Evolutionary conservation across 2,113 vertebrate species (phyloP), one percentile per base, ranked within the genome.

Genomic region (Prionailurus viverrinus): DNA sequence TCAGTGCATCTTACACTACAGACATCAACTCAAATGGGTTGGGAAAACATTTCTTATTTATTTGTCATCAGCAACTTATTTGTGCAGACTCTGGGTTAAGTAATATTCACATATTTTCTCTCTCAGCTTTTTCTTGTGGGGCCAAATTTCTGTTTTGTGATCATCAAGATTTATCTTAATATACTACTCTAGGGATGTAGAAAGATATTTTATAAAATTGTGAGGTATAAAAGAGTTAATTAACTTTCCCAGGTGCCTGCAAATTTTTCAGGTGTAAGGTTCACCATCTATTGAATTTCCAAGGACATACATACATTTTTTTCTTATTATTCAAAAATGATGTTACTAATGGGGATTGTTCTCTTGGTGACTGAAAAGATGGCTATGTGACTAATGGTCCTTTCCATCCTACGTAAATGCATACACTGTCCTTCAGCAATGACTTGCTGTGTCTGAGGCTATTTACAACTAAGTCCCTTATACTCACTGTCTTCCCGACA

Each of bases 271-370:
- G 76, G 87, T 92, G 63, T 92, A 65, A 93, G 53, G 53, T 88
- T 81, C 87, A 73, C 74, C 84, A 78, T 95, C 80, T 95, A 92
- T 95, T 97, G 89, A 92, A 90, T 6, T 92, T 89, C 84, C 97
- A 98, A 98, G 98, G 97, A 78, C 97, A 94, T 91, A 82, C 80
- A 96, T 95, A 96, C 66, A 88, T 97, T 91, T 95, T 95, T 88
- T 85, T 92, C 94, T 97, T 96, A 89, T 97, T 98, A 98, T 97
- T 97, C 74, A 95, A 92, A 98, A 97, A 84, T 94, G 80, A 81
- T 92, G 87, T 87, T 73, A 84, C 86, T 97, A 97, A 98, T 94
- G 94, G 97, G 58, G 51, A 97, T 96, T 96, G 84, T 95, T 94
- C 96, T 97, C 55, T 68, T n/a, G 10, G 82, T 25, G 80, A 84